Evolutionary conservation across 2,113 vertebrate species (phyloP), one percentile per base, ranked within the genome.

Genomic region (Bambusicola thoracicus): DNA sequence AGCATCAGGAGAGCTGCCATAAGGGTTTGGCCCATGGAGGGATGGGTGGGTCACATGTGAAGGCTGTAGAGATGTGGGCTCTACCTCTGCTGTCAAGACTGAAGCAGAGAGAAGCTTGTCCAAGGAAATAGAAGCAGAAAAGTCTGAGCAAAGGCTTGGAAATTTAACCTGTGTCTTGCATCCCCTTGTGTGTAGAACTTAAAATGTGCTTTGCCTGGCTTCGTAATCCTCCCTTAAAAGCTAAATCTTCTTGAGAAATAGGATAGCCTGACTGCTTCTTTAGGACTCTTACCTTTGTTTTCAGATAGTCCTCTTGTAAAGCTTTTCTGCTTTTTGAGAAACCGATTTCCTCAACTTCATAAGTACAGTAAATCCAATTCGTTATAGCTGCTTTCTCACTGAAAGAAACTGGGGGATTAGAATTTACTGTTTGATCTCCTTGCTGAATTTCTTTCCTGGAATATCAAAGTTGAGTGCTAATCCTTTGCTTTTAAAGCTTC

Each of bases 281-380:
- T 49, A 85, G 30, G 8, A 18, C 11, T 81, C 43, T 59, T 65
- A 27, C 77, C 21, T 78, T 83, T 40, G 8, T 65, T 85, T 83
- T 69, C 56, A 66, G 20, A 22, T 51, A 73, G 66, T 58, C 15
- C 9, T 81, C 41, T 82, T 81, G 18, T 34, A 72, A 81, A 56
- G 11, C 15, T 51, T 51, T 51, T 82, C 21, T 44, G 38, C 55
- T 51, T 32, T 32, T 48, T 32, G 81, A 61, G 68, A 74, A 90
- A 34, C 29, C 13, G 55, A 63, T 68, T 92, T 82, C 66, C 66
- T 93, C 43, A 56, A n/a, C 69, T 75, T 17, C 10, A 3, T 81
- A 88, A 89, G 62, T 87, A 76, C n/a, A 55, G 49, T 55, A 92
- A 94, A 96, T 81, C 84, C 62, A 76, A 66, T 94, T 89, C 82